Conservation (phyloP, 2,888 invertebrate genomes). For the Andrena haemorrhoa region DNA sequence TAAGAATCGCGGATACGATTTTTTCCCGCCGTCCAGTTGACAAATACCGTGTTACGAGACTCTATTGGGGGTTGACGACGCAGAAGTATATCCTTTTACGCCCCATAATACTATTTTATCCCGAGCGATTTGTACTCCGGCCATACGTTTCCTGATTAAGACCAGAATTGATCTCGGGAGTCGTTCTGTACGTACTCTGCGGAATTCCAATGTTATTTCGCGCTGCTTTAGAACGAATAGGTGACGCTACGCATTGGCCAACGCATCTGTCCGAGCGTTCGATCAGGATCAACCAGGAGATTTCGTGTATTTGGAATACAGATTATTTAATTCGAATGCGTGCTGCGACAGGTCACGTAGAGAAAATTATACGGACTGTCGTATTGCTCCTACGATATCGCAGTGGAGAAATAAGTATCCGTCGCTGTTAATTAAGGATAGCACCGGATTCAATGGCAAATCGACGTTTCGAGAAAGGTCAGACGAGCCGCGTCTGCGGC, state of each 20-base stretch:
- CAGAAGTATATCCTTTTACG: slow-evolving; percentile 7
- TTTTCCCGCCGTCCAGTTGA: slow-evolving; percentile 24
- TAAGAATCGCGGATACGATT: slow-evolving; percentile 23
- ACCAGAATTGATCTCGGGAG: neutral
- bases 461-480: neutral
- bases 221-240: too few species aligned
- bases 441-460: neutral
- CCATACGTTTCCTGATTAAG: slow-evolving; percentile 17
- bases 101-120: slow-evolving; percentile 18
- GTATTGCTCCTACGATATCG: too few species aligned
- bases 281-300: too few species aligned
- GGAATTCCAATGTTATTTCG: neutral
- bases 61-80: neutral
- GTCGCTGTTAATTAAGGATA: too few species aligned
- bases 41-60: slow-evolving; percentile 30
- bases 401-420: too few species aligned
- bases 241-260: too few species aligned
- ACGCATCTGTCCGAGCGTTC: too few species aligned
- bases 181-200: neutral
- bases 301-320: too few species aligned
- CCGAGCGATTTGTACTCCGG: slow-evolving; percentile 4
- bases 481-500: slow-evolving; percentile 18
- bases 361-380: too few species aligned
- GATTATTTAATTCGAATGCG: too few species aligned
- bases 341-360: too few species aligned